Base-by-base conservation (phyloP, 2,888 invertebrate genomes). In the Anaspis maculata region DNA sequence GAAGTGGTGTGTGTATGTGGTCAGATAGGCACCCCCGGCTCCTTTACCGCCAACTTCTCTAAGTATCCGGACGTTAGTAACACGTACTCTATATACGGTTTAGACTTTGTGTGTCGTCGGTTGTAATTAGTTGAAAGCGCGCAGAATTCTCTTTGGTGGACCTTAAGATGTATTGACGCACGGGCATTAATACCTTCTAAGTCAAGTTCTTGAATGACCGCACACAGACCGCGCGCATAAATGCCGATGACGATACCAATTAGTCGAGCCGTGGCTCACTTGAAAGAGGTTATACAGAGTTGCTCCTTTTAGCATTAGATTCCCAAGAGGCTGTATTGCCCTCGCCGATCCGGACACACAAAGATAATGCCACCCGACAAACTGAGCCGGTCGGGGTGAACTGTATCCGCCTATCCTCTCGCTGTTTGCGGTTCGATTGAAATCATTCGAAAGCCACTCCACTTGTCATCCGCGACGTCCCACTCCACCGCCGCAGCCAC, bases 71-170 rank as follows among this genome's bases (percentile, higher is more conserved):
- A 55, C 56, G 32, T 39, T 39, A 39, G 35, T 39, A 27, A 35
- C 24, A 25, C 19, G 5, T n/a, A n/a, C n/a, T n/a, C n/a, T n/a
- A n/a, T n/a, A n/a, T n/a, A 19, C 42, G 52, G 50, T 57, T 60
- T 59, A 54, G 57, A 58, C 54, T 57, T 57, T 46, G 45, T n/a
- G n/a, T n/a, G n/a, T n/a, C n/a, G n/a, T 48, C 48, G 52, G 52
- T 57, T 54, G 56, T 60, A 63, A 64, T 62, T 62, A 62, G 60
- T 57, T 58, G 56, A 58, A 58, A 61, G 59, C 60, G 46, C 43
- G 9, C 19, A 5, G 19, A 45, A 46, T 56, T 52, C 56, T 53
- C 59, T 60, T 59, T 54, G 57, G 39, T 46, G 44, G 44, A 53
- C 57, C 54, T 60, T 57, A 56, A 56, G 56, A 59, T 57, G 56